These are phyloP conservation scores for Sinonovacula constricta DNA, from an alignment of 1,140 invertebrate genomes.

Conservation along the genomic window DNA sequence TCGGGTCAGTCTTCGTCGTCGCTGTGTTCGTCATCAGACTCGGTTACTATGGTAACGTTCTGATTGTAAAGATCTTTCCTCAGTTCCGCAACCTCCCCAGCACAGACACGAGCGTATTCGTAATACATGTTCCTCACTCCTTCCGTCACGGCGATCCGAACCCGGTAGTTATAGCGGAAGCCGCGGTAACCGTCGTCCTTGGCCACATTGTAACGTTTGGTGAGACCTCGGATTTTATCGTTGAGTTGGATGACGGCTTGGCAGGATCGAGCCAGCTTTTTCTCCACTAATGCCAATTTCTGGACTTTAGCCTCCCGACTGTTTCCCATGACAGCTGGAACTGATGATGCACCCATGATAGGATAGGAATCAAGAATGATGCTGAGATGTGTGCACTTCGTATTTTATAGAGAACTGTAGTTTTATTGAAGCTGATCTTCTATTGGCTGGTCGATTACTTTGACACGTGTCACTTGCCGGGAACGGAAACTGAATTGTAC, in stretches of 20 bases:
- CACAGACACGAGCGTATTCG: slow-evolving; percentile 51
- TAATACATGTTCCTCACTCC: slow-evolving; percentile 58
- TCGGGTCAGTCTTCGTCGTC: background rate
- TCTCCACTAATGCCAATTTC: no score
- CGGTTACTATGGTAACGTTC: slow-evolving; percentile 28
- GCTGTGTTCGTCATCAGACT: background rate
- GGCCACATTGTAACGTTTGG: slow-evolving; percentile 58
- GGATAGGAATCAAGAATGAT: no score
- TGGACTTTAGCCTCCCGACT: no score
- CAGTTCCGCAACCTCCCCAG: slow-evolving; percentile 48
- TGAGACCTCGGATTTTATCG: slow-evolving; percentile 57
- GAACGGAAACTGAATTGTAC: no score
- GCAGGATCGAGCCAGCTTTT: slow-evolving; percentile 50
- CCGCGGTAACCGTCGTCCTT: slow-evolving; percentile 22
- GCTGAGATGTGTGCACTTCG: no score
- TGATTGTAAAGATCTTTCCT: slow-evolving; percentile 44
- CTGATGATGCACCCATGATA: no score
- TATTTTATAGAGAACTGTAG: no score
- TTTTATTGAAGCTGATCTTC: no score
- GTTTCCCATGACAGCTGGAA: no score
- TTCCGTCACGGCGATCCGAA: slow-evolving; percentile 49
- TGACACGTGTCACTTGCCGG: no score
- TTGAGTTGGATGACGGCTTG: slow-evolving; percentile 63
- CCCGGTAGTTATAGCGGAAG: slow-evolving; percentile 53
- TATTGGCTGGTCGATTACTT: no score